Base-by-base conservation (phyloP, 2,888 invertebrate species). In the Stenichneumon culpator region DNA sequence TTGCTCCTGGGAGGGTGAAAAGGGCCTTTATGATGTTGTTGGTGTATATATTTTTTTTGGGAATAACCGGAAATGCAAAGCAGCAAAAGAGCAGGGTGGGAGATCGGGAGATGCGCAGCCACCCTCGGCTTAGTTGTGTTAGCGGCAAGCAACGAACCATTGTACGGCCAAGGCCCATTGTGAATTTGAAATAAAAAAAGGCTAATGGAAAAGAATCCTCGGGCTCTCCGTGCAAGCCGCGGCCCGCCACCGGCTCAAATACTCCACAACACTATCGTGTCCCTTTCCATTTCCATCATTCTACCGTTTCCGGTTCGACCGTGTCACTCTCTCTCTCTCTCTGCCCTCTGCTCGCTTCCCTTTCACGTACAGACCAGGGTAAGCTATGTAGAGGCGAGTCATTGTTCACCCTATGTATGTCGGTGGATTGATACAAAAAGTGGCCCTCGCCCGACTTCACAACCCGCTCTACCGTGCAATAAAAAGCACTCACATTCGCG, bases 331-430 rank as follows among this genome's bases (percentile, higher is more conserved):
- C n/a, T 52, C 50, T 63, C 16, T 47, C 44, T 52, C 60, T 54
- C 11, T 36, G 52, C 63, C 19, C 50, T 75, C 63, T 28, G 52
- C 22, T 44, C 63, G 28, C 63, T 22, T 16, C 65, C 57, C 25
- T 52, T 68, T 54, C 69, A n/a, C 50, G 6, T 14, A 68, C 68
- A 25, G 63, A 19, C 19, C 63, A 36, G n/a, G 19, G 39, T 32
- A n/a, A 14, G 19, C 19, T 19, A 14, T 63, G n/a, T 22, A 52
- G 25, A 25, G 36, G 50, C 25, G 28, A 68, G 79, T 79, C 79
- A 83, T 85, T 85, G 79, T 83, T 63, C 54, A 22, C 65, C n/a
- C 65, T 25, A 47, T 77, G 82, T 77, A 47, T 47, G 67, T 22
- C 80, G 39, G 47, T 9, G 50, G 39, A 74, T 22, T 54, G 52